Conservation (phyloP, 2,797 vertebrate genomes). For the Darevskia mixta region DNA sequence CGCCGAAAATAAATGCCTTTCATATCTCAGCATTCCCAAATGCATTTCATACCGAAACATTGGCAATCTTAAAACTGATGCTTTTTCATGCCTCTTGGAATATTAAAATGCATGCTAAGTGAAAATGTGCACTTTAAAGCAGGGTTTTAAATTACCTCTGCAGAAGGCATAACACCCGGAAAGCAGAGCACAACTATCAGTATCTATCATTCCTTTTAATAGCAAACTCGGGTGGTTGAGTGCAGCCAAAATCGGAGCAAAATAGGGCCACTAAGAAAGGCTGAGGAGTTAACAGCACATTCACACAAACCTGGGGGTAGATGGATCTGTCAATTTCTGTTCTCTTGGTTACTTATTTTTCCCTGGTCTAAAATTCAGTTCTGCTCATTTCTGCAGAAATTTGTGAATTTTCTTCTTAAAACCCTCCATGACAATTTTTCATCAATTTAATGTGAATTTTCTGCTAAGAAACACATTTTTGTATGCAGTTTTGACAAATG, state of each 20-base stretch:
- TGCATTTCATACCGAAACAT: conserved; percentile 1
- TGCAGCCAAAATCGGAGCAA: background rate
- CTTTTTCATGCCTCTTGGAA: background rate
- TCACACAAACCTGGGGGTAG: background rate
- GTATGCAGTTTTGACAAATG: no score
- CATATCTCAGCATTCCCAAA: background rate
- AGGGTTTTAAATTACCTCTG: background rate
- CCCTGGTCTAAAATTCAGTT: no score
- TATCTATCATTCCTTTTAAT: background rate
- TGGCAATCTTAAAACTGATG: background rate
- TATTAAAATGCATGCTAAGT: background rate
- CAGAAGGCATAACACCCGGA: background rate
- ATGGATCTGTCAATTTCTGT: no score
- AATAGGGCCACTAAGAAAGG: background rate
- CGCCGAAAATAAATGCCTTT: conserved; percentile 16
- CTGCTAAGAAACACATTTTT: no score
- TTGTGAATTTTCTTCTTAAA: no score
- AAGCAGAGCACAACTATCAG: no score
- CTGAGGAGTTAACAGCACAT: background rate
- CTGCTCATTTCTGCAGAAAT: no score
- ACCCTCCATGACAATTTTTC: no score
- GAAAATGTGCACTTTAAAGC: background rate
- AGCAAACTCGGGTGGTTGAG: background rate
- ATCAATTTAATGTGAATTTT: no score
- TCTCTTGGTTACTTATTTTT: no score